Percentiles rank a stretch among this genome's conserved stretches.
These are phyloP conservation scores for Drosophila planitibia DNA, from an alignment of 2,888 invertebrate species.

Conservation along the genomic window DNA sequence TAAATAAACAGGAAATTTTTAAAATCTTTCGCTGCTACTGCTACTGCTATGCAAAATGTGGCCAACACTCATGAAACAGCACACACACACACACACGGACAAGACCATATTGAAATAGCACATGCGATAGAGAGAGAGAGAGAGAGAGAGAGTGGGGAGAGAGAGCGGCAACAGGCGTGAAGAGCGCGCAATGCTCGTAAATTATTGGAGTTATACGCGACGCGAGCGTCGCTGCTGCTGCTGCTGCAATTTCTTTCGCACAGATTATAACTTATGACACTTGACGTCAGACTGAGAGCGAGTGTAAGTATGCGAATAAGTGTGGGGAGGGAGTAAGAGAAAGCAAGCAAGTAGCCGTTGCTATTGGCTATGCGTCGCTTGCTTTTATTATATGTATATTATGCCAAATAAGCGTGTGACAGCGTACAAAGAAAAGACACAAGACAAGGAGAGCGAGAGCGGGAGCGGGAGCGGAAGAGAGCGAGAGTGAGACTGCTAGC, in stretches of 20 bases:
- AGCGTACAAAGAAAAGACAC: neutral
- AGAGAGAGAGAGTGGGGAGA: neutral
- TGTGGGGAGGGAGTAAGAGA: slow-evolving; percentile 5
- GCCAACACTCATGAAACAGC: slow-evolving; percentile 6
- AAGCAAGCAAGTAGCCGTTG: slow-evolving; percentile 31
- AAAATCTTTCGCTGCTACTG: slow-evolving; percentile 28
- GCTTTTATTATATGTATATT: slow-evolving; percentile 52
- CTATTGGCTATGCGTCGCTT: slow-evolving; percentile 16
- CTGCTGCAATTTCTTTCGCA: slow-evolving; percentile 55
- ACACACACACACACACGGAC: slow-evolving; percentile 29
- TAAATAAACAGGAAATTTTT: slow-evolving; percentile 40
- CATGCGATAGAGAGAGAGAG: neutral
- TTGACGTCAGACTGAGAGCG: slow-evolving; percentile 6
- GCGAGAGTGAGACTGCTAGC: slow-evolving; percentile 1
- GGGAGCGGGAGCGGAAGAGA: neutral
- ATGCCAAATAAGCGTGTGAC: slow-evolving; percentile 41
- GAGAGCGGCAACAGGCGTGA: slow-evolving; percentile 11
- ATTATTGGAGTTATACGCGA: slow-evolving; percentile 42
- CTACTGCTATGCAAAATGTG: slow-evolving; percentile 54
- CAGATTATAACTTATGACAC: slow-evolving; percentile 71
- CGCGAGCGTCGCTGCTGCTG: slow-evolving; percentile 24
- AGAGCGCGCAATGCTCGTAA: slow-evolving; percentile 46
- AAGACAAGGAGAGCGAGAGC: neutral
- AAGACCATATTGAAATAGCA: slow-evolving; percentile 44
- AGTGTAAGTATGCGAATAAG: slow-evolving; percentile 1